Base-by-base conservation (phyloP, 2,888 invertebrate genomes). In the Ommatoiulus sabulosus region DNA sequence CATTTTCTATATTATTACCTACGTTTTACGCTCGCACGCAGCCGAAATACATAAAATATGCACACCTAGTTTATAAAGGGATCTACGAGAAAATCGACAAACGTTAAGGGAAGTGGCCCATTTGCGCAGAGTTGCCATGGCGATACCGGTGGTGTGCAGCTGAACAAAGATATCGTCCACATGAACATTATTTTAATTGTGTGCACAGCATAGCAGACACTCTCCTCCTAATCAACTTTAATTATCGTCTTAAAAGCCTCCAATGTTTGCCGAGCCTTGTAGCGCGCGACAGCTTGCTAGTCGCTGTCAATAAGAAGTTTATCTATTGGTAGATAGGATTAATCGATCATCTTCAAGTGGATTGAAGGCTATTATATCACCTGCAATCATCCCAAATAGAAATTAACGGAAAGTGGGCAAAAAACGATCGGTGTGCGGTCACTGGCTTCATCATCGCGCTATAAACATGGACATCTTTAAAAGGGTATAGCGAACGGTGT, bases 161-260 rank as follows among this genome's bases (percentile, higher is more conserved):
- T n/a, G 12, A 24, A 80, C 80, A 24, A 80, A 35, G 80, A 57
- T 80, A 43, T 80, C 80, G 35, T 43, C 35, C 80, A 35, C 80
- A 35, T 80, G 80, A 80, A 12, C 35, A 80, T 35, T 80, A 43
- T 80, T 80, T 35, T 80, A 80, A 80, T 80, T 43, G 80, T 24
- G 15, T 24, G 24, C 3, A 43, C 80, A 80, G 35, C 80, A 72
- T 72, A 72, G 5, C 20, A 72, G 10, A 10, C 72, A 72, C 72
- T 72, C 72, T 35, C 35, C 80, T 24, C 3, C 80, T 43, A 80
- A 80, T 80, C 80, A 35, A 80, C 80, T 80, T 80, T 80, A 80
- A 80, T 80, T 80, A 80, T 80, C 80, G 80, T 80, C 80, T 80
- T 80, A 80, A 80, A 80, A 80, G 80, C 80, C 1, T 80, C 12